Percentiles rank a stretch among this genome's conserved stretches.
Evolutionary conservation across 2,888 invertebrate species (phyloP).

Genomic region (Athripsodes cinereus): DNA sequence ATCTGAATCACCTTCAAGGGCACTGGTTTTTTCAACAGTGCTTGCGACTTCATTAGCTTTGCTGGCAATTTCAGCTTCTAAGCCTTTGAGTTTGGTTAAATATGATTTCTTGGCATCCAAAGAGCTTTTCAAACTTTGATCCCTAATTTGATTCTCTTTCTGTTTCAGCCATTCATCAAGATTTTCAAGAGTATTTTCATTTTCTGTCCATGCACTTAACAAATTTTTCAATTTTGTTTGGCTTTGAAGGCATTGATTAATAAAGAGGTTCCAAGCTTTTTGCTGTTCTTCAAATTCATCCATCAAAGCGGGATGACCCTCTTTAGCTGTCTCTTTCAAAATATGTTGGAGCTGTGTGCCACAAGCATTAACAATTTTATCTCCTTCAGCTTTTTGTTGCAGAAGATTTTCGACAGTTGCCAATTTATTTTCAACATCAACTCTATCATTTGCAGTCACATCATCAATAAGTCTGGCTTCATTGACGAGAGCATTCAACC

Average conservation of each 20-base stretch:
- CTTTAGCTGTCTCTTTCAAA: slow-evolving; percentile 68
- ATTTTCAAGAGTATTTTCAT: slow-evolving; percentile 69
- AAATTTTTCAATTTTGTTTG: slow-evolving; percentile 68
- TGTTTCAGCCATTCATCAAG: slow-evolving; percentile 80
- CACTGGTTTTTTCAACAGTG: slow-evolving; percentile 62
- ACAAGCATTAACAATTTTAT: slow-evolving; percentile 63
- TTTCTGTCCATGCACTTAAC: slow-evolving; percentile 74
- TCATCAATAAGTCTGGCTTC: slow-evolving; percentile 74
- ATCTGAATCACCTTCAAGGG: slow-evolving; percentile 69
- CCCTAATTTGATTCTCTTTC: slow-evolving; percentile 79
- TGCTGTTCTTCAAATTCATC: slow-evolving; percentile 70
- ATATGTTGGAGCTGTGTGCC: slow-evolving; percentile 66
- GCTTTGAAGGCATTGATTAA: slow-evolving; percentile 63
- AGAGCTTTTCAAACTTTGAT: slow-evolving; percentile 81
- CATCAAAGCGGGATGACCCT: slow-evolving; percentile 67
- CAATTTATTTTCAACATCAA: slow-evolving; percentile 70
- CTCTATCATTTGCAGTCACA: slow-evolving; percentile 71
- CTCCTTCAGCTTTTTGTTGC: slow-evolving; percentile 66
- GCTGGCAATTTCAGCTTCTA: slow-evolving; percentile 63
- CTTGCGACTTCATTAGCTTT: slow-evolving; percentile 64
- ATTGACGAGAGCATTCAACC: slow-evolving; percentile 70
- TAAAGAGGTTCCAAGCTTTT: slow-evolving; percentile 68
- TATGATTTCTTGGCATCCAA: slow-evolving; percentile 76
- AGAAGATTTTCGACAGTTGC: slow-evolving; percentile 69
- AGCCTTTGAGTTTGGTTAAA: slow-evolving; percentile 65